Percentiles rank a stretch among this genome's conserved stretches.
Conservation (phyloP, 2,888 invertebrate species). For the Neoitamus cyanurus region DNA sequence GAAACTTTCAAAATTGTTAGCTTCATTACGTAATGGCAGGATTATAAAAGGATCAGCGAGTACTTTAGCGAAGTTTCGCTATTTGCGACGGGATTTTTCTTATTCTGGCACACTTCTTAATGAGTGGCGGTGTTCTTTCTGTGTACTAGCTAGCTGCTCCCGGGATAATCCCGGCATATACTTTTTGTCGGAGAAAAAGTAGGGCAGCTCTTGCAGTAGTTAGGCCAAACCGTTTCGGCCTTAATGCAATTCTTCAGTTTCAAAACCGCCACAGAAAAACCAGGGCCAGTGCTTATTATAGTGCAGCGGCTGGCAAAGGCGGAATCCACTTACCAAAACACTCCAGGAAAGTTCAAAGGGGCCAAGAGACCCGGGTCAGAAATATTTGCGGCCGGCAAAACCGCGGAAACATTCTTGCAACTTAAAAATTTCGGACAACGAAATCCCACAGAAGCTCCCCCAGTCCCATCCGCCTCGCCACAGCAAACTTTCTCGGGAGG, state of each 20-base stretch:
- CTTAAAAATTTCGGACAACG: conserved; percentile 18
- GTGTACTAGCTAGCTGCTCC: too few species aligned
- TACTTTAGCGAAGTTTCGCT: background rate
- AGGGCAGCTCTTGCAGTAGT: background rate
- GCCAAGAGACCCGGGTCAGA: background rate
- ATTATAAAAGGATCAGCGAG: too few species aligned
- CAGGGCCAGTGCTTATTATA: background rate
- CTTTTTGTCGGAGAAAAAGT: background rate
- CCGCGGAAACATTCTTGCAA: conserved; percentile 10
- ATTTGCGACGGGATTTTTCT: background rate
- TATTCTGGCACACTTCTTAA: background rate
- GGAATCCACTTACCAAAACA: background rate
- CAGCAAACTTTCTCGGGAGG: background rate
- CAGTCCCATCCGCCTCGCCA: background rate
- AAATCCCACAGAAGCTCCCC: conserved; percentile 17
- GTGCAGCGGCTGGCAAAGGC: background rate
- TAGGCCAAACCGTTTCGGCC: background rate
- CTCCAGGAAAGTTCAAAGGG: background rate
- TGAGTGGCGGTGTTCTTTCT: background rate
- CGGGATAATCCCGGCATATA: background rate
- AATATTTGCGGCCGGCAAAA: conserved; percentile 20
- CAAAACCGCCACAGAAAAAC: conserved; percentile 7
- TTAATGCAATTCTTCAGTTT: conserved; percentile 28
- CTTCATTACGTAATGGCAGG: too few species aligned
- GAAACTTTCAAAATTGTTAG: too few species aligned